Evolutionary conservation across 2,888 invertebrate genomes (phyloP).

Genomic region (Heliconius aoede): DNA sequence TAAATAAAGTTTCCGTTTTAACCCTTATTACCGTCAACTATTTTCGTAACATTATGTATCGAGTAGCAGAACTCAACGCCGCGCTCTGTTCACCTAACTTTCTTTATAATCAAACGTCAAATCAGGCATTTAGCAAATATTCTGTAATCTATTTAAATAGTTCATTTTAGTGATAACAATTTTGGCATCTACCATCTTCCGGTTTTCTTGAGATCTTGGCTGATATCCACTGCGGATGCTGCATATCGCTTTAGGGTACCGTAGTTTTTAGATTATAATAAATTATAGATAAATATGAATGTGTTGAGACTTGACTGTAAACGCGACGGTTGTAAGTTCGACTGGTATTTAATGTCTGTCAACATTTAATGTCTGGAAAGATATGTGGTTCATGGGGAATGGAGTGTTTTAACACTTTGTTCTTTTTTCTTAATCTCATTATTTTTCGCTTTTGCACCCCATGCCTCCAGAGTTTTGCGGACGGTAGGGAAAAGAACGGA

Average conservation of each 20-base stretch:
- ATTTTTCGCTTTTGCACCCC: too few relatives aligned
- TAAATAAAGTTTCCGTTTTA: too few relatives aligned
- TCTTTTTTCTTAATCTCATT: too few relatives aligned
- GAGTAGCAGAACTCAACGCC: neutral
- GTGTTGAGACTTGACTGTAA: neutral
- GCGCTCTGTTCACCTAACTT: neutral
- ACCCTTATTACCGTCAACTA: too few relatives aligned
- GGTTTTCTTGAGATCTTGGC: conserved; percentile 22
- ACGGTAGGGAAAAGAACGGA: too few relatives aligned
- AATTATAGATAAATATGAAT: too few relatives aligned
- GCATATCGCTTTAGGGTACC: conserved; percentile 14
- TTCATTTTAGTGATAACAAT: conserved; percentile 13
- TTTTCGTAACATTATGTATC: neutral
- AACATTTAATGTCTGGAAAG: neutral
- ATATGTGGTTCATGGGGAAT: neutral
- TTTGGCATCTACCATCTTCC: conserved; percentile 19
- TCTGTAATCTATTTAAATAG: conserved; percentile 16
- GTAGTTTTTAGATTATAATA: neutral
- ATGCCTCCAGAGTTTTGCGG: too few relatives aligned
- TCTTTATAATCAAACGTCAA: neutral
- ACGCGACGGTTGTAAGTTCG: neutral
- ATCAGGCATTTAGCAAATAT: conserved; percentile 9
- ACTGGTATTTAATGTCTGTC: neutral
- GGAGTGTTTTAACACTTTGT: neutral
- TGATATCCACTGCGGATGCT: conserved; percentile 21